Evolutionary conservation across 2,888 invertebrate species (phyloP).

Genomic region (Thymelicus lineola): DNA sequence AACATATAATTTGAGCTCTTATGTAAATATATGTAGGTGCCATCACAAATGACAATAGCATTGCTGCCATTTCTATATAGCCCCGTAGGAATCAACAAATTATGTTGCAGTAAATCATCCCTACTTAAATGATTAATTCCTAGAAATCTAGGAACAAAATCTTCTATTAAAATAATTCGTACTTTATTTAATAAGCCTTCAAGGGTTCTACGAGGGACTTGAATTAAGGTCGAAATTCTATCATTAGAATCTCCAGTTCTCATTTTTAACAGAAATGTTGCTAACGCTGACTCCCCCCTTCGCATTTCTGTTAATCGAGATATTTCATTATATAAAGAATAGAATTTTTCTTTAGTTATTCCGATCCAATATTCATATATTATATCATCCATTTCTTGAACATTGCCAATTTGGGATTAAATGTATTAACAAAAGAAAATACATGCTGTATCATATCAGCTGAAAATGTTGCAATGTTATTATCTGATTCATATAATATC

Average conservation of each 20-base stretch:
- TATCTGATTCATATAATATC: conserved; percentile 15
- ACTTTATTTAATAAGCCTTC: conserved; percentile 17
- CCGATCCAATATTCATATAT: conserved; percentile 35
- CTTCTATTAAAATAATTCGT: conserved; percentile 18
- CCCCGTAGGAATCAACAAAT: too few relatives aligned
- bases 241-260: conserved; percentile 26
- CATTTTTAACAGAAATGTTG: conserved; percentile 15
- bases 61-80: conserved; percentile 12
- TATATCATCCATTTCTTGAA: conserved; percentile 34
- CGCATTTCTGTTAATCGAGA: conserved; percentile 11
- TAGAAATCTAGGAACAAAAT: conserved; percentile 35
- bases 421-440: conserved; percentile 26
- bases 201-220: conserved; percentile 3
- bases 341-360: conserved; percentile 21
- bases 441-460: conserved; percentile 27
- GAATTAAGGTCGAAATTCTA: not conserved
- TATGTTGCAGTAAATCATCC: not conserved
- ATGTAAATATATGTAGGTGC: conserved; percentile 35
- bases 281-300: conserved; percentile 19
- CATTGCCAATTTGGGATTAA: conserved; percentile 27
- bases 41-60: conserved; percentile 35
- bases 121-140: conserved; percentile 13
- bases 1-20: conserved; percentile 37
- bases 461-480: conserved; percentile 19
- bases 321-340: conserved; percentile 11